A percentile compares a stretch with the other conserved stretches of the same genome.
These are phyloP conservation scores for Andricus curvator DNA, from an alignment of 2,888 invertebrate species.

Conservation along the genomic window DNA sequence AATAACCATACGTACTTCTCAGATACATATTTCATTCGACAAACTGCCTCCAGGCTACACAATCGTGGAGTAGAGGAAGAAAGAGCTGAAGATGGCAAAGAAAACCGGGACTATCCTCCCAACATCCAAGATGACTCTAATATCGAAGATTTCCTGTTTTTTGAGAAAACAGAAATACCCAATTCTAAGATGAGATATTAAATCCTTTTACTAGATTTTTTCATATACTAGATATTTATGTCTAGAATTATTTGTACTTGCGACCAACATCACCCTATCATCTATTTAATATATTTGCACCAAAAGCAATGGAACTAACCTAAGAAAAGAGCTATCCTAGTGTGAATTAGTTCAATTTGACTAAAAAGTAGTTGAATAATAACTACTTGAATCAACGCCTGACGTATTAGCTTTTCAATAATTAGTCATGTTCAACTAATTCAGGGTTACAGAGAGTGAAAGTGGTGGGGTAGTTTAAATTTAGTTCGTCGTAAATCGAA, in stretches of 20 bases:
- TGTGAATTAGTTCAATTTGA: too few relatives aligned
- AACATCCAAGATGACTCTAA: slow-evolving; percentile 47
- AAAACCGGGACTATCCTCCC: slow-evolving; percentile 44
- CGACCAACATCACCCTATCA: too few relatives aligned
- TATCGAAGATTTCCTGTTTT: slow-evolving; percentile 30
- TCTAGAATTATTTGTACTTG: too few relatives aligned
- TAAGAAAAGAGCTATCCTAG: too few relatives aligned
- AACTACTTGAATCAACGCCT: too few relatives aligned
- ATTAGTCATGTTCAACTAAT: too few relatives aligned
- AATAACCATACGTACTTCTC: slow-evolving; percentile 59
- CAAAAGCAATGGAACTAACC: too few relatives aligned
- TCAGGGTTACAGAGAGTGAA: too few relatives aligned
- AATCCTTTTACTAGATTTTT: neutral
- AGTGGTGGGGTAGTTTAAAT: too few relatives aligned
- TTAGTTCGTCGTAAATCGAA: neutral
- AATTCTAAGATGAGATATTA: slow-evolving; percentile 43
- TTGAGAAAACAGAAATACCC: slow-evolving; percentile 52
- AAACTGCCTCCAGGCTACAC: slow-evolving; percentile 60
- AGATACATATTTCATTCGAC: slow-evolving; percentile 64
- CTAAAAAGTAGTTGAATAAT: too few relatives aligned
- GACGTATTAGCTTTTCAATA: too few relatives aligned
- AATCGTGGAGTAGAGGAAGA: slow-evolving; percentile 56
- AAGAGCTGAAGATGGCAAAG: slow-evolving; percentile 54
- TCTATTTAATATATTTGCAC: too few relatives aligned
- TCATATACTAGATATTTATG: neutral